These are phyloP conservation scores for Brachyhypopomus occidentalis DNA, from an alignment of 2,113 vertebrate genomes.

Conservation along the genomic window DNA sequence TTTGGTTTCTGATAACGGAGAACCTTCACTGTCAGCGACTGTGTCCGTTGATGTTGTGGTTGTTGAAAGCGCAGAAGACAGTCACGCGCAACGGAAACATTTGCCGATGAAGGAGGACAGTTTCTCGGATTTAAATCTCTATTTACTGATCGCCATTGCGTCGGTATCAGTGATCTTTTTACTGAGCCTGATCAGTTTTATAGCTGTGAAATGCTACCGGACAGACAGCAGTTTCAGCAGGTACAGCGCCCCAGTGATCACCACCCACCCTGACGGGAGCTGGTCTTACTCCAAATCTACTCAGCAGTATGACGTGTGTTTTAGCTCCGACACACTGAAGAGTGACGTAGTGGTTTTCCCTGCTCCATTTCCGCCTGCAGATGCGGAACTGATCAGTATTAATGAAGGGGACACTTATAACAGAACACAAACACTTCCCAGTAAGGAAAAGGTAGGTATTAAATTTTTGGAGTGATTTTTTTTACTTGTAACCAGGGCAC, in stretches of 20 bases:
- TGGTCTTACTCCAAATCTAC: slow-evolving; percentile 56
- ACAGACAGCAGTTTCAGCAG: slow-evolving; percentile 47
- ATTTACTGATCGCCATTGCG: slow-evolving; percentile 57
- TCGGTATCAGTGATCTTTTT: slow-evolving; percentile 54
- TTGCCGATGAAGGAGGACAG: slow-evolving; percentile 56
- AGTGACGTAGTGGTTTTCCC: slow-evolving; percentile 55
- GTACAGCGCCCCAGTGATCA: slow-evolving; percentile 52
- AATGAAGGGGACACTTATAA: slow-evolving; percentile 46
- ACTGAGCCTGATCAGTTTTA: slow-evolving; percentile 48
- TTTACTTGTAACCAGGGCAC: too few species aligned
- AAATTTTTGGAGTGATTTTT: background rate
- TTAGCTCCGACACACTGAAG: slow-evolving; percentile 53
- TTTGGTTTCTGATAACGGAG: slow-evolving; percentile 60
- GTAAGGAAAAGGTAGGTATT: slow-evolving; percentile 49
- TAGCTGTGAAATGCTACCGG: slow-evolving; percentile 56
- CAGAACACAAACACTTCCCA: slow-evolving; percentile 40
- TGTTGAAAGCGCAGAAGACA: slow-evolving; percentile 51
- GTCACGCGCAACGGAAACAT: slow-evolving; percentile 72
- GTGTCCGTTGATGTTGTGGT: slow-evolving; percentile 57
- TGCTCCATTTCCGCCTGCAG: slow-evolving; percentile 23
- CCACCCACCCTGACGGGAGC: slow-evolving; percentile 42
- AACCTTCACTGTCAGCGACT: slow-evolving; percentile 53
- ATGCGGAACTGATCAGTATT: slow-evolving; percentile 54
- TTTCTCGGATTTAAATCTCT: slow-evolving; percentile 69
- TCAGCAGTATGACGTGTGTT: slow-evolving; percentile 58